phyloP scores from a whole-genome alignment of 2,113 vertebrate genomes.

The Cynoglossus semilaevis region DNA sequence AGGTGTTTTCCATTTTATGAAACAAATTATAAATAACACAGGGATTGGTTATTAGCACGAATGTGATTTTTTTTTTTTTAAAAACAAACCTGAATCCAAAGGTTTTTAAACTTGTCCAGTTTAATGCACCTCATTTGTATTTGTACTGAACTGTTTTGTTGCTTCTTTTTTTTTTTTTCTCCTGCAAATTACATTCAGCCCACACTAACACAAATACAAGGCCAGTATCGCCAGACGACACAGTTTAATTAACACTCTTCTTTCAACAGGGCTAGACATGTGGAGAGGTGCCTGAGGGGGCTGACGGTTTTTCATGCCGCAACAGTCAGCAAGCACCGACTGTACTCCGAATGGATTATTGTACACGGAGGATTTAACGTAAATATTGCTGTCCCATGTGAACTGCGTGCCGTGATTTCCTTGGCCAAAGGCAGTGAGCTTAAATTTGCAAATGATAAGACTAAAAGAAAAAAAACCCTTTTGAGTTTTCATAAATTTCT shows the following conservation, averaged over 20 bases:
- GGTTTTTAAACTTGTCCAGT: background rate
- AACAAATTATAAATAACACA: too few species aligned
- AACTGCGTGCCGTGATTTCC: conserved; percentile 23
- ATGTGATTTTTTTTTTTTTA: too few species aligned
- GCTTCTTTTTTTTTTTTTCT: background rate
- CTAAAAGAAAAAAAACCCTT: too few species aligned
- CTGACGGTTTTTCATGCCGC: background rate
- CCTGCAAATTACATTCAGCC: conserved; percentile 29
- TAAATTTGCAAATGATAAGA: too few species aligned
- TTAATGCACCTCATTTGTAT: conserved; percentile 22
- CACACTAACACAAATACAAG: conserved; percentile 23
- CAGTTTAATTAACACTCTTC: conserved; percentile 49
- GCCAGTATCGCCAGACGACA: conserved; percentile 13
- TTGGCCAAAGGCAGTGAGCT: conserved; percentile 30
- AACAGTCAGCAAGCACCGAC: conserved; percentile 19
- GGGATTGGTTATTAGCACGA: too few species aligned
- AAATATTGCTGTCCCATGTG: conserved; percentile 42
- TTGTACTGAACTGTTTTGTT: conserved; percentile 17
- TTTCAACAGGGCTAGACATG: conserved; percentile 34
- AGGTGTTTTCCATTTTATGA: too few species aligned
- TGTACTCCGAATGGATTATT: conserved; percentile 28
- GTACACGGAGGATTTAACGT: conserved; percentile 33
- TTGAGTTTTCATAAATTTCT: too few species aligned
- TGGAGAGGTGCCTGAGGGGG: conserved; percentile 22
- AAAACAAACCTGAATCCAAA: too few species aligned